Base-by-base conservation (phyloP, 1,140 invertebrate genomes). In the Drosophila jambulina region DNA sequence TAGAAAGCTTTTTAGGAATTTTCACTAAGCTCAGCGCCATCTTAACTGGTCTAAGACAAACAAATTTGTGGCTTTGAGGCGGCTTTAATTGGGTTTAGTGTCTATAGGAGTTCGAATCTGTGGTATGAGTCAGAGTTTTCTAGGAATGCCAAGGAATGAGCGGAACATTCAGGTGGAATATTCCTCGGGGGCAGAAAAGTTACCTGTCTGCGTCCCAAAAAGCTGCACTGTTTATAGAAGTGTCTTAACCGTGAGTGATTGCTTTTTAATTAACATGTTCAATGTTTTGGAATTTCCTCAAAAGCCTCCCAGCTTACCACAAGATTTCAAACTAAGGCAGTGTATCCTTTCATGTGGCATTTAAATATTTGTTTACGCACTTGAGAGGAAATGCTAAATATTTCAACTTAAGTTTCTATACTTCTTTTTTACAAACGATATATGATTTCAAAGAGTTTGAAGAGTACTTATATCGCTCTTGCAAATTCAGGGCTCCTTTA, bases 1-100 rank as follows among this genome's bases (percentile, higher is more conserved):
- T 90, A 88, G 78, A 71, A 45, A 61, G 80, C 53, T 75, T 81
- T 36, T 64, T 46, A 13, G 48, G 57, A 75, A 75, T 75, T 68
- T 74, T 38, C 58, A 58, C 53, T 48, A 49, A 75, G 63, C 64
- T 57, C 51, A 53, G 34, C 48, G 9, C 21, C 27, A 13, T 40
- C 65, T 70, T 60, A 56, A 69, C 56, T 23, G 43, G 53, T n/a
- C 65, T 32, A 72, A 59, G 53, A 42, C 67, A 72, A 59, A 72
- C 69, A 72, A 72, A 72, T 72, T 59, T 49, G 69, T 29, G 53
- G 54, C 67, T 59, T n/a, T 32, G 5, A 21, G 29, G 15, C 12
- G 69, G 68, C 21, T 27, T 71, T 36, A 72, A 43, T 42, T 49
- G 67, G 49, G 45, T 46, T 72, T 60, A 34, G 12, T 36, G 32